Conservation (phyloP, 1,140 invertebrate species). For the Mycetomoellerius zeteki region DNA sequence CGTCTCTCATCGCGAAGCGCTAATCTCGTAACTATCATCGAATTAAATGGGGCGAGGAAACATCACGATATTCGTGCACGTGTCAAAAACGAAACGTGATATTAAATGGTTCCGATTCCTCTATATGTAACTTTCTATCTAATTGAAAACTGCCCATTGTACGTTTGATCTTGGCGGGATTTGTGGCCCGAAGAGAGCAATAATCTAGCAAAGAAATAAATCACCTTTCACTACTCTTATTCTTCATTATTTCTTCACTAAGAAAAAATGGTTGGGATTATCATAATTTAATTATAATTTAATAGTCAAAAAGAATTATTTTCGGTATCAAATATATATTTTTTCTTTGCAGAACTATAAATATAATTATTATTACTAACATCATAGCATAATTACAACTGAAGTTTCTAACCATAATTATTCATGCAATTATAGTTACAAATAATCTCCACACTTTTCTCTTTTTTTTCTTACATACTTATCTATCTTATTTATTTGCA, state of each 20-base stretch:
- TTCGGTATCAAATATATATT: too few species aligned
- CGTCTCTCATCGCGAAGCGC: neutral
- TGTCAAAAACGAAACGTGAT: constrained; percentile 15
- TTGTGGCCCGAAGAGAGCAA: neutral
- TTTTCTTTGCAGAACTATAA: too few species aligned
- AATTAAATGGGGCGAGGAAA: neutral
- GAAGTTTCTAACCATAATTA: too few species aligned
- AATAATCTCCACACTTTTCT: too few species aligned
- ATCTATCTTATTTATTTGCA: neutral
- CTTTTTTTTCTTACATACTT: neutral
- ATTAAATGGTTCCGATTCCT: neutral
- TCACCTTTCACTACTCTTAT: neutral
- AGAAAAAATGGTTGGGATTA: too few species aligned
- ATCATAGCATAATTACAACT: too few species aligned
- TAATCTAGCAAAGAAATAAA: neutral
- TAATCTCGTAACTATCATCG: constrained; percentile 27
- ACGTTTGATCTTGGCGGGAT: neutral
- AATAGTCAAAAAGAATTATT: too few species aligned
- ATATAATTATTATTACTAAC: too few species aligned
- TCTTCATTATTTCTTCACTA: neutral
- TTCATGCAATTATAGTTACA: too few species aligned
- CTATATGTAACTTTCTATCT: neutral
- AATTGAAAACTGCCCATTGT: neutral
- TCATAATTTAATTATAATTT: too few species aligned
- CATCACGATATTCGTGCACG: constrained; percentile 5